phyloP scores from a whole-genome alignment of 2,113 vertebrate species.

The Proteles cristata region DNA sequence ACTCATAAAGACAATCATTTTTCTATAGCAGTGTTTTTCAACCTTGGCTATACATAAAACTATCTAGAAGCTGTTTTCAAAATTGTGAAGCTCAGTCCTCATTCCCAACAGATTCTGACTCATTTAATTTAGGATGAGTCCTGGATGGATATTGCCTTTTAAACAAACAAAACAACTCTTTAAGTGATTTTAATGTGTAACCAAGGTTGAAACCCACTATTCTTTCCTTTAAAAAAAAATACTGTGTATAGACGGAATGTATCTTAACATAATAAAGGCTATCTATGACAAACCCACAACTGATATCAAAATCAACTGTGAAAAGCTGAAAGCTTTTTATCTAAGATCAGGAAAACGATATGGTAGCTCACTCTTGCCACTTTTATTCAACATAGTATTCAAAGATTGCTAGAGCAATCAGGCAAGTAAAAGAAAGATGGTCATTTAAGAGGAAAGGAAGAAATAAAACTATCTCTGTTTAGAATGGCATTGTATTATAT shows the following conservation, averaged over 20 bases:
- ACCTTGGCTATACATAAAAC: background rate
- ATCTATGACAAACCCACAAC: background rate
- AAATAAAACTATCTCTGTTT: background rate
- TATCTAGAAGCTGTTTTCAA: background rate
- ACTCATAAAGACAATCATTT: constrained; percentile 24
- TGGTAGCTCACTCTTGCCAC: background rate
- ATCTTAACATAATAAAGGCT: background rate
- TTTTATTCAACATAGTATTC: background rate
- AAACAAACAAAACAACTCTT: background rate
- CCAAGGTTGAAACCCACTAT: background rate
- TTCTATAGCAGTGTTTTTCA: constrained; percentile 27
- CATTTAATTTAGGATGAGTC: background rate
- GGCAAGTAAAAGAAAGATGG: background rate
- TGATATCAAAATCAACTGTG: background rate
- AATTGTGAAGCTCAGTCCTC: constrained; percentile 32
- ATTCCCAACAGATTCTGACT: background rate
- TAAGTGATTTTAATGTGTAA: constrained; percentile 22
- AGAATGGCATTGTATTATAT: background rate
- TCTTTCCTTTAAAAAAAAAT: constrained; percentile 30
- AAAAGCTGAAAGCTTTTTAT: background rate
- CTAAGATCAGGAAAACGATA: background rate
- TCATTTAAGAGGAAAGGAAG: background rate
- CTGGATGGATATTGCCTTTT: background rate
- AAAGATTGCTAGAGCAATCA: background rate
- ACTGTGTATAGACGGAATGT: background rate